Evolutionary conservation across 2,113 vertebrate genomes (phyloP), one percentile per base, ranked within the genome.

Genomic region (Ranitomeya imitator): DNA sequence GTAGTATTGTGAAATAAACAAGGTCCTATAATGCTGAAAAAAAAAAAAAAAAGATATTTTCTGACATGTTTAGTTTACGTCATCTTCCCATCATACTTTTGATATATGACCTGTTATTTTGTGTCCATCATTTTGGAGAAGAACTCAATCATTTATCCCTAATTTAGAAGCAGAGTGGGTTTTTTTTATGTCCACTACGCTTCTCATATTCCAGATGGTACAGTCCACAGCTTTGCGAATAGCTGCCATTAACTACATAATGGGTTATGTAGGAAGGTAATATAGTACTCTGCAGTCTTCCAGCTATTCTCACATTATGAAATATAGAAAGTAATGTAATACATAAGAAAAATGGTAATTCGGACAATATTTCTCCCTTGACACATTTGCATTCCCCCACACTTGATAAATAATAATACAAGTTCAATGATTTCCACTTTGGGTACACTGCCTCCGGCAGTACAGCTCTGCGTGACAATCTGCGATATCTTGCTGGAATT

Each of bases 401-500:
- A 71, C 31, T 12, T 54, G 23, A 67, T 67, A 83, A 83, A 69
- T 83, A 52, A 63, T 63, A 67, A 65, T 60, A 60, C 18, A n/a
- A 85, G 26, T 9, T 18, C 7, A 51, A 85, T 74, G 45, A 59
- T 7, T 52, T 84, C n/a, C 82, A 54, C n/a, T 85, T 18, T 18
- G 13, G 61, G 23, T 45, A 60, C 31, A n/a, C 15, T 63, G 71
- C 69, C 85, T 86, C 21, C 74, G 71, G 71, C 52, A 77, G 54
- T 16, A 45, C 85, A 61, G 73, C 73, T 51, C 71, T 86, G 85
- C 73, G 85, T 86, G 85, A 86, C 73, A 77, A 61, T 21, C 31
- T 63, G 45, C 26, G 57, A 86, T 86, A 74, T 78, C 57, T 86
- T 86, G 73, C 85, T 65, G 85, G 55, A 78, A 86, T 78, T 86